phyloP scores from a whole-genome alignment of 2,888 invertebrate species.

The Oxycera nigricornis region DNA sequence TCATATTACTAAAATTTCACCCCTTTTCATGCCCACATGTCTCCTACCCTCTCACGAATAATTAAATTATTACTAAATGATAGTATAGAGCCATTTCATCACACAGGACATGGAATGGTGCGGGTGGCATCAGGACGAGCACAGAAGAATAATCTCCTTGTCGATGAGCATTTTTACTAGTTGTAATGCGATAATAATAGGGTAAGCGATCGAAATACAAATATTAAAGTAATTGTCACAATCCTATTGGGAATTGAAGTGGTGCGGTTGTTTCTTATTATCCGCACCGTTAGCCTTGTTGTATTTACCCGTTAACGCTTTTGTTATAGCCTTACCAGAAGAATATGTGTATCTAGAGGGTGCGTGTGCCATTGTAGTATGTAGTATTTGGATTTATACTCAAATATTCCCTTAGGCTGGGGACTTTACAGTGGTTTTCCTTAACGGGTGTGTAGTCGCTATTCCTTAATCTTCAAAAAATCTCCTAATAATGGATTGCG shows the following conservation, averaged over 20 bases:
- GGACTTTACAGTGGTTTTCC: too few relatives aligned
- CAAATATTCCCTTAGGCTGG: too few relatives aligned
- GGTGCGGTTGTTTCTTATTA: slow-evolving; percentile 4
- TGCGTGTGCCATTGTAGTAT: too few relatives aligned
- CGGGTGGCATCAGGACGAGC: not conserved
- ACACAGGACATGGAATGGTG: not conserved
- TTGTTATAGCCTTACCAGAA: too few relatives aligned
- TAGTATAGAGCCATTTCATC: not conserved
- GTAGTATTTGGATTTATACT: too few relatives aligned
- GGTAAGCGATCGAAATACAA: slow-evolving; percentile 21
- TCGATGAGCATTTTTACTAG: not conserved
- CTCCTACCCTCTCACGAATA: not conserved
- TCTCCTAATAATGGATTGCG: too few relatives aligned
- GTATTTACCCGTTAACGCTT: not conserved
- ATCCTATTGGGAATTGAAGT: slow-evolving; percentile 16
- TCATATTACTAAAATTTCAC: not conserved
- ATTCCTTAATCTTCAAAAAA: too few relatives aligned
- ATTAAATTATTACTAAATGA: not conserved
- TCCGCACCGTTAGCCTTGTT: not conserved
- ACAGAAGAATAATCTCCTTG: not conserved
- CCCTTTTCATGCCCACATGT: not conserved
- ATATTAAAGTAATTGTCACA: slow-evolving; percentile 22
- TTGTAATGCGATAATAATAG: slow-evolving; percentile 13
- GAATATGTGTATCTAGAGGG: too few relatives aligned
- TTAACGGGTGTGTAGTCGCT: too few relatives aligned